These are phyloP conservation scores for Calosoma granatense DNA, from an alignment of 1,140 invertebrate genomes.

Conservation along the genomic window DNA sequence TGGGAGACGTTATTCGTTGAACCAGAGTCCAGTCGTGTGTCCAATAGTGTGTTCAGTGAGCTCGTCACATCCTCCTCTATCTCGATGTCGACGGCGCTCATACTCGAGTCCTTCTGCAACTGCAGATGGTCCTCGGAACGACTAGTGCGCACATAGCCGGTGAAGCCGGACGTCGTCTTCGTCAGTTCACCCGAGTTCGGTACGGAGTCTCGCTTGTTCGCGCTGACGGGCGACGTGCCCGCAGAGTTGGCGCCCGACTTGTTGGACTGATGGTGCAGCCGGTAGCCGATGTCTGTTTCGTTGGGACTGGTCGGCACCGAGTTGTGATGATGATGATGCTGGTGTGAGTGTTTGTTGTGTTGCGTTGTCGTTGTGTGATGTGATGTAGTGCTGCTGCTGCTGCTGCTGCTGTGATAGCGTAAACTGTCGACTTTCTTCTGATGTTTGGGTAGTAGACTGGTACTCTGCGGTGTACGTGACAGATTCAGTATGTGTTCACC, in stretches of 20 bases:
- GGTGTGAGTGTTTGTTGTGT: slow-evolving; percentile 38
- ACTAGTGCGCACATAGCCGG: slow-evolving; percentile 60
- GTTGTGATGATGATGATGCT: slow-evolving; percentile 45
- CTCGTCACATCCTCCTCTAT: slow-evolving; percentile 89
- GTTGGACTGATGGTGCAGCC: slow-evolving; percentile 32
- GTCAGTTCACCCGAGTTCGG: slow-evolving; percentile 22
- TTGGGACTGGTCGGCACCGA: slow-evolving; percentile 76
- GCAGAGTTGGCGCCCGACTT: slow-evolving; percentile 42
- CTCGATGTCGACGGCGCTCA: slow-evolving; percentile 77
- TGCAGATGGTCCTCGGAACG: slow-evolving; percentile 80
- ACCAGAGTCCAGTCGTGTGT: slow-evolving; percentile 63
- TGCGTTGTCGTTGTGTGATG: not conserved
- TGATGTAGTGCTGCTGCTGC: too few relatives aligned
- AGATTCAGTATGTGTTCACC: slow-evolving; percentile 88
- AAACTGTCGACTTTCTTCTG: slow-evolving; percentile 49
- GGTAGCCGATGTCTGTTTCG: slow-evolving; percentile 43
- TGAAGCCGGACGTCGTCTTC: slow-evolving; percentile 17
- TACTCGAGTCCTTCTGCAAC: slow-evolving; percentile 60
- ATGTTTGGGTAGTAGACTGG: slow-evolving; percentile 47
- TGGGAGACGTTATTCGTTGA: slow-evolving; percentile 15
- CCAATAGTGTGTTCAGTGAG: slow-evolving; percentile 79
- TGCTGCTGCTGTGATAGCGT: slow-evolving; percentile 36
- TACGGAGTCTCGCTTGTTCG: slow-evolving; percentile 35
- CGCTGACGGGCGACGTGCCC: slow-evolving; percentile 41
- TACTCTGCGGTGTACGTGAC: slow-evolving; percentile 60